phyloP scores from a whole-genome alignment of 1,140 invertebrate genomes.

The Oedothorax gibbosus region DNA sequence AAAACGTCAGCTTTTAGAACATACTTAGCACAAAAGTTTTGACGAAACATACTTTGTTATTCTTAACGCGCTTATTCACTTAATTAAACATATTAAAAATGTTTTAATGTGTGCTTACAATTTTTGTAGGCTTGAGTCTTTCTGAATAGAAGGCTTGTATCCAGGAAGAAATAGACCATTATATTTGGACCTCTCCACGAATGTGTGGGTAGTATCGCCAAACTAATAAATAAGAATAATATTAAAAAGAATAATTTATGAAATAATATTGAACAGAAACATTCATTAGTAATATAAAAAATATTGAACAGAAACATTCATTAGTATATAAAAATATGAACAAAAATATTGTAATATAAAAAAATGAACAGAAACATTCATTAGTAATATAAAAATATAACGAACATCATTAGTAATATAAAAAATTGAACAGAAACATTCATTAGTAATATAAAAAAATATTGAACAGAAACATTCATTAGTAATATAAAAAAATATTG shows the following conservation, averaged over 20 bases:
- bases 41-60: neutral
- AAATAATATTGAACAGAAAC: no score
- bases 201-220: constrained; percentile 95
- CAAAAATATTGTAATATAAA: no score
- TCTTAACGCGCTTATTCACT: neutral
- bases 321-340: no score
- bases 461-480: neutral
- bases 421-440: no score
- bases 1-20: no score
- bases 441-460: no score
- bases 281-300: neutral
- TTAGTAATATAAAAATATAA: no score
- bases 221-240: constrained; percentile 76
- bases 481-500: no score
- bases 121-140: constrained; percentile 75
- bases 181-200: constrained; percentile 87
- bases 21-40: neutral
- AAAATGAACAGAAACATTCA: no score
- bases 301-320: no score
- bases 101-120: constrained; percentile 75
- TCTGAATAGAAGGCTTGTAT: constrained; percentile 72
- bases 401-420: no score
- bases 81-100: neutral
- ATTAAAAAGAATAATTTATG: no score
- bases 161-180: constrained; percentile 91